Base-by-base conservation (phyloP, 2,888 invertebrate species). In the Chironomus tentans region DNA sequence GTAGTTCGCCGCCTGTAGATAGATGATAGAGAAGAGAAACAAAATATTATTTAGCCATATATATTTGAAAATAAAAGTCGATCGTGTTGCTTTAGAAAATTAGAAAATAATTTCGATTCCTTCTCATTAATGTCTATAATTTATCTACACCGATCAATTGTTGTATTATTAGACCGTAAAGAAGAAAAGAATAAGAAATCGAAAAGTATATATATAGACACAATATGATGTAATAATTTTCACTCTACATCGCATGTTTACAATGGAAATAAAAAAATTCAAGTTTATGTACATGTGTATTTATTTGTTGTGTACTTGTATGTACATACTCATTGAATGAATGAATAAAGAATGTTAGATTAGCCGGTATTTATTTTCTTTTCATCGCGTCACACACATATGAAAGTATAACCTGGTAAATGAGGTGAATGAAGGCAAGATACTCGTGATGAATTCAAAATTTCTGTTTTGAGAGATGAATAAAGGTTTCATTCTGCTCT, bases 1-100 rank as follows among this genome's bases (percentile, higher is more conserved):
- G 88, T 79, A 91, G 84, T 84, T 88, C 89, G 70, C 91, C 91
- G 78, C 91, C 90, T 90, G 82, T 78, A 73, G 61, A 50, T 21
- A 46, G 68, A 50, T 74, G 72, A 72, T 68, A 28, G 28, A 38
- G 38, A 38, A 38, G n/a, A 38, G 1, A 38, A 38, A 38, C 22
- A 28, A n/a, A 28, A 6, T 28, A 28, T 28, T 28, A 70, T 47
- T 22, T 22, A 22, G 62, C 12, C 1, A 62, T 62, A 12, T 22
- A 62, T 4, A 15, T 22, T 22, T 2, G 13, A 4, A 62, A 12
- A 50, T n/a, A 56, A 18, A 56, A 56, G 18, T 56, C 56, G 56
- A 56, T 56, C 56, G 18, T 56, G 38, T 56, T 15, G 56, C 56
- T 56, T 15, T 68, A 38, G n/a, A 68, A 46, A 38, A 50, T 21